Evolutionary conservation across 30 jellyfish, hydroid and myxozoan genomes (phyloP).

Genomic region (Catostylus mosaicus): DNA sequence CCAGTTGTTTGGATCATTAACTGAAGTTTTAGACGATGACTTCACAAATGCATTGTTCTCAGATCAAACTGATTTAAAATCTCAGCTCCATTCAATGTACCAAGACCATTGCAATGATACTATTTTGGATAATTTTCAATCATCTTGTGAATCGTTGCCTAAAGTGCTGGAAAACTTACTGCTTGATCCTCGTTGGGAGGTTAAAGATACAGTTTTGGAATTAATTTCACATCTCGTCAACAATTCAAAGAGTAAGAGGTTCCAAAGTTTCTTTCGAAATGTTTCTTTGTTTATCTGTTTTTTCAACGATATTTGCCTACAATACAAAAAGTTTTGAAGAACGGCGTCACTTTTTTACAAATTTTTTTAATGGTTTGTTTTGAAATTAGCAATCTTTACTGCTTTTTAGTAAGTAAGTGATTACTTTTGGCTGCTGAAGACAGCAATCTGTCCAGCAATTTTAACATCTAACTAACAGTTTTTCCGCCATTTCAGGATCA

Average conservation of each 20-base stretch:
- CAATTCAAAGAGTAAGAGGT: slow-evolving; percentile 8
- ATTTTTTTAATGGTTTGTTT: too few species aligned
- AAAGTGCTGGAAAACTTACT: background rate
- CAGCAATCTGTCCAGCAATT: background rate
- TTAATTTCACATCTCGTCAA: slow-evolving; percentile 4
- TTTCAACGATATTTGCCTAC: background rate
- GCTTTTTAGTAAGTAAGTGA: too few species aligned
- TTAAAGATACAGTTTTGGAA: slow-evolving; percentile 36
- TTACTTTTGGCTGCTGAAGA: background rate
- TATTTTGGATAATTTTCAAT: background rate
- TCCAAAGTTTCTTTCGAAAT: background rate
- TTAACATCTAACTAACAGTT: background rate
- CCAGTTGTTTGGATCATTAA: slow-evolving; percentile 10
- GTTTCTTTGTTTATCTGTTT: background rate
- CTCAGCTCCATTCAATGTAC: background rate
- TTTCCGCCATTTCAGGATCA: slow-evolving; percentile 4
- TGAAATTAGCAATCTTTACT: too few species aligned
- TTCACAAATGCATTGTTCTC: background rate
- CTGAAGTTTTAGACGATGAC: background rate
- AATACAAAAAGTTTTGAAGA: background rate
- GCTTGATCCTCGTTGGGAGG: slow-evolving; percentile 47
- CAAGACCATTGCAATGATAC: background rate
- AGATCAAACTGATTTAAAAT: background rate
- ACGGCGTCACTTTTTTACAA: background rate
- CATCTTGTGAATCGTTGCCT: background rate